phyloP scores from a whole-genome alignment of 2,888 invertebrate species.

The Patella caerulea region DNA sequence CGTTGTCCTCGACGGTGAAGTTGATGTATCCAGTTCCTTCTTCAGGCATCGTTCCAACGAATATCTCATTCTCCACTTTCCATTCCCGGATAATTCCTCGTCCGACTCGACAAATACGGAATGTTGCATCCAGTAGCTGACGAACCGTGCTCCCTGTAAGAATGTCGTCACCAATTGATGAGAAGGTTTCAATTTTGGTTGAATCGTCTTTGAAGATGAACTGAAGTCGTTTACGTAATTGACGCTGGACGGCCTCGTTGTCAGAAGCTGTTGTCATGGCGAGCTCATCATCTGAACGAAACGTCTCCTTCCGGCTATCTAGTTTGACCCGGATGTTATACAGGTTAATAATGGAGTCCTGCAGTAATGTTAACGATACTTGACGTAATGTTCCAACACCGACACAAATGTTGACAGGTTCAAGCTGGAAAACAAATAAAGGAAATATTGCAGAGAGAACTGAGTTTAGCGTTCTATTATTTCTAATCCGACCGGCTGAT shows the following conservation, averaged over 20 bases:
- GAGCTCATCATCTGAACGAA: slow-evolving; percentile 27
- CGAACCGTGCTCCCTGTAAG: slow-evolving; percentile 26
- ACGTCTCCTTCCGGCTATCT: neutral
- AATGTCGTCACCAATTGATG: slow-evolving; percentile 27
- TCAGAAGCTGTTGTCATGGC: slow-evolving; percentile 21
- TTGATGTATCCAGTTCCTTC: slow-evolving; percentile 27
- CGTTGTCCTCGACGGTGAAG: slow-evolving; percentile 30
- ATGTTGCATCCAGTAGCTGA: slow-evolving; percentile 26
- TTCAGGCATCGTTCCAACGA: slow-evolving; percentile 34
- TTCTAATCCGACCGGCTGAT: no score
- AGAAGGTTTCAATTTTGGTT: slow-evolving; percentile 25
- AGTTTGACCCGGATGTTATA: slow-evolving; percentile 45
- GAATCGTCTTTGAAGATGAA: slow-evolving; percentile 30
- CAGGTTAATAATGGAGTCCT: slow-evolving; percentile 40
- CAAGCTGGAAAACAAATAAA: neutral
- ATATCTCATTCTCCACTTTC: slow-evolving; percentile 32
- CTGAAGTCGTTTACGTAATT: slow-evolving; percentile 29
- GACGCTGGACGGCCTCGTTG: slow-evolving; percentile 22
- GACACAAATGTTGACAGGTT: slow-evolving; percentile 5
- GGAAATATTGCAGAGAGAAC: neutral
- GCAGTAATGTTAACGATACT: slow-evolving; percentile 37
- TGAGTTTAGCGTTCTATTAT: no score
- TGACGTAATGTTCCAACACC: slow-evolving; percentile 43
- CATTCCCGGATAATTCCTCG: slow-evolving; percentile 31
- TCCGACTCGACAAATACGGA: slow-evolving; percentile 22